These are phyloP conservation scores for Dryas iulia DNA, from an alignment of 1,140 invertebrate species.

Conservation along the genomic window DNA sequence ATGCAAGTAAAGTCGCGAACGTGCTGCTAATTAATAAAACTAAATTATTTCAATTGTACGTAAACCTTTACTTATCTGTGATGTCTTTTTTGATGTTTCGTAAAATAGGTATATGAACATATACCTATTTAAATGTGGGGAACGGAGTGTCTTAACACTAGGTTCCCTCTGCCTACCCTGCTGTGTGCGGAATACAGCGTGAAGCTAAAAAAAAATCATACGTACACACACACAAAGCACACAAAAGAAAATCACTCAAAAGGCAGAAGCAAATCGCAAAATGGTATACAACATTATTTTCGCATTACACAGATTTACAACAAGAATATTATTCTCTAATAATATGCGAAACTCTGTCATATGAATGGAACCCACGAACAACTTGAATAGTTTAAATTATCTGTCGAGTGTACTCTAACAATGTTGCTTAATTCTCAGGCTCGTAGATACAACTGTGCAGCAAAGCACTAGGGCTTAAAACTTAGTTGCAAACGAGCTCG, in stretches of 20 bases:
- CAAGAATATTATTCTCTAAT: background rate
- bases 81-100: too few species aligned
- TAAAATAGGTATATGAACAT: too few species aligned
- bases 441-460: background rate
- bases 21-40: too few species aligned
- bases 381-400: background rate
- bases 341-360: background rate
- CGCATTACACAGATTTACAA: background rate
- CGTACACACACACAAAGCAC: too few species aligned
- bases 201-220: too few species aligned
- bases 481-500: slow-evolving; percentile 3
- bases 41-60: too few species aligned
- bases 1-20: too few species aligned
- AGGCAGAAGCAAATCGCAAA: background rate
- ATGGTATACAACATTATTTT: background rate
- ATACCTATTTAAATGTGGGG: too few species aligned
- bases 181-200: too few species aligned
- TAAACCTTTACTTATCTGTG: too few species aligned
- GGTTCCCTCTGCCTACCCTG: too few species aligned
- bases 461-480: background rate
- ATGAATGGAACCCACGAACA: background rate
- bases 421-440: background rate
- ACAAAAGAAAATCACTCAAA: background rate
- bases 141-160: too few species aligned
- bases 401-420: background rate